Evolutionary conservation across 2,888 invertebrate species (phyloP).

Genomic region (Tinea pellionella): DNA sequence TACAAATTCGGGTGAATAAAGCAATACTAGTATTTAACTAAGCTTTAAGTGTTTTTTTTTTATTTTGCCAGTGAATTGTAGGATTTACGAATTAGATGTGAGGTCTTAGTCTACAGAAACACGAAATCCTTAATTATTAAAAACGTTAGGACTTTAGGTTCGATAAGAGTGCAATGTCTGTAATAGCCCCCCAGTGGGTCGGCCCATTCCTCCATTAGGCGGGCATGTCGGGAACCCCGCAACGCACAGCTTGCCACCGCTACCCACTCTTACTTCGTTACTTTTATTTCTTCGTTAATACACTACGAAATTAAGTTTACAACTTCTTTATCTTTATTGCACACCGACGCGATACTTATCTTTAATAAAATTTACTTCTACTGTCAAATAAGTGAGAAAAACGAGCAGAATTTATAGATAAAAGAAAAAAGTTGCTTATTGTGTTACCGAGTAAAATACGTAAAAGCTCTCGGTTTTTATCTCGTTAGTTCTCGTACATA

Average conservation of each 20-base stretch:
- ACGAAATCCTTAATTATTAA: conserved; percentile 17
- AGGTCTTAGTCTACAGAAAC: too few species aligned
- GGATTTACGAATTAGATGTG: too few species aligned
- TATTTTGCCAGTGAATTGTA: too few species aligned
- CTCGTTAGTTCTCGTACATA: conserved; percentile 43
- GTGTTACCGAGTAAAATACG: background rate
- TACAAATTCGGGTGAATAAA: background rate
- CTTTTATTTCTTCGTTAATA: conserved; percentile 12
- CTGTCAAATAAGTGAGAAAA: background rate
- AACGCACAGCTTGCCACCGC: conserved; percentile 43
- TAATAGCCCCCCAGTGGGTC: conserved; percentile 44
- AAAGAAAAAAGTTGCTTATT: background rate
- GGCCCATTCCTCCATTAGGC: conserved; percentile 44
- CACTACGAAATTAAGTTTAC: conserved; percentile 12
- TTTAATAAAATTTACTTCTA: conserved; percentile 1
- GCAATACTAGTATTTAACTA: background rate
- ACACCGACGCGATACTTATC: background rate
- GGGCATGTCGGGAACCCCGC: conserved; percentile 47
- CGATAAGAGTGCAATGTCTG: conserved; percentile 44
- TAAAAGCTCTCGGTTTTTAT: conserved; percentile 26
- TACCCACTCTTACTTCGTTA: background rate
- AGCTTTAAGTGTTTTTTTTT: too few species aligned
- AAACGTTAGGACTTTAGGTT: conserved; percentile 34
- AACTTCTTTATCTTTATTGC: conserved; percentile 30
- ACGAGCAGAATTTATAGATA: background rate